Evolutionary conservation across 1,140 invertebrate species (phyloP), one percentile per base, ranked within the genome.

Genomic region (Brachionus manjavacas): DNA sequence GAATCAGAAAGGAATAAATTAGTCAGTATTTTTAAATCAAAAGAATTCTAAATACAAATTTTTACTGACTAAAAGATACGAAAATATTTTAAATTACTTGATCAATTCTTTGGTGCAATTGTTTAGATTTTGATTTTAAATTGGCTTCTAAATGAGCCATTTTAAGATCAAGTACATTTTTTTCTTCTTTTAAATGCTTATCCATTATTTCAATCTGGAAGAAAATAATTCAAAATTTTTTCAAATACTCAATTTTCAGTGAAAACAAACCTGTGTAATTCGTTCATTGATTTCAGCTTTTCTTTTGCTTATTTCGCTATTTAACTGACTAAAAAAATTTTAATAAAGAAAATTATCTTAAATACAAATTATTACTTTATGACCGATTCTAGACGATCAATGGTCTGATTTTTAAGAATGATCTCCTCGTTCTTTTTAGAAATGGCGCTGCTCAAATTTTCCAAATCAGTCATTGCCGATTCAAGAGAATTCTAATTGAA

Each of bases 131-230:
- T 35, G 79, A 60, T 31, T 68, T 81, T 81, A 68, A 60, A 23
- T 81, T 81, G 3, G 79, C 60, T 81, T 81, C 52, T 20, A 81
- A 81, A 81, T 81, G 79, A 60, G 79, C 39, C 72, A 76, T 76
- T 76, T 76, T 76, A 46, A 76, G 25, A 49, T 76, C 72, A 25
- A 76, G 20, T 25, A 76, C 72, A 20, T 8, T 64, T 81, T 68
- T 81, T 60, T 81, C 79, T 60, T 81, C 60, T 60, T 68, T 81
- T 9, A 81, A 25, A 43, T 68, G 35, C 35, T 64, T 81, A 16
- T 81, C 79, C 20, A 81, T 41, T 31, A 39, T 46, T 81, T 81
- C 79, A 60, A 81, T 81, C 79, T 81, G 43, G 14, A 3, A 12
- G 11, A 46, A 78, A 46, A 46, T 8, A 78, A 12, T 79, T 31